phyloP scores from a whole-genome alignment of 2,113 vertebrate species.

The Acanthisitta chloris region DNA sequence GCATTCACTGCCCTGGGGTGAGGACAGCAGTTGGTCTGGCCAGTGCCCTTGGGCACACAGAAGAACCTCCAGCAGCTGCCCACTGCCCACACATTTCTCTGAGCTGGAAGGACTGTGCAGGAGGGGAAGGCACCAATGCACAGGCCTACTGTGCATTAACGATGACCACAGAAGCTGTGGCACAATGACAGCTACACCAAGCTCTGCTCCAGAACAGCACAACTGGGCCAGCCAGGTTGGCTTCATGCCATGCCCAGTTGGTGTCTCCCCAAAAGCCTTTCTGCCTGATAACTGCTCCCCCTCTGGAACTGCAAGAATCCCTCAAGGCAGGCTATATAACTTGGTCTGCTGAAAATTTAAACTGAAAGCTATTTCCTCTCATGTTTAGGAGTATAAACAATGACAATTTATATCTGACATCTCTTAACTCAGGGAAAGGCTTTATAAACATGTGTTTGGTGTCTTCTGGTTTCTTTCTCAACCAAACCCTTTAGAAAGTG shows the following conservation, averaged over 20 bases:
- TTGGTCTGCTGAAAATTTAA: neutral
- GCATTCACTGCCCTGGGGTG: fast-evolving
- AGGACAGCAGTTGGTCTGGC: neutral
- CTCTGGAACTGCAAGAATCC: neutral
- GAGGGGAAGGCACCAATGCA: neutral
- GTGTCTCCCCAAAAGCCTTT: neutral
- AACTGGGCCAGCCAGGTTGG: neutral
- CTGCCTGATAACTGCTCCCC: neutral
- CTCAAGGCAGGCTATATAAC: neutral
- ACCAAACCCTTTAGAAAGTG: neutral
- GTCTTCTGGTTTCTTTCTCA: slow-evolving; percentile 26
- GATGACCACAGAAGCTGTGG: neutral
- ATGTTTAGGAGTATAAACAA: neutral
- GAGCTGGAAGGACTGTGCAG: neutral
- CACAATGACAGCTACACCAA: fast-evolving
- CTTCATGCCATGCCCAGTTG: fast-evolving
- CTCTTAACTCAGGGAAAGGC: neutral
- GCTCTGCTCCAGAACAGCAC: neutral
- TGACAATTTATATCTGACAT: neutral
- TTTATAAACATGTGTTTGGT: neutral
- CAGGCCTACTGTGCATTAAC: neutral
- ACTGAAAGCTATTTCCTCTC: neutral
- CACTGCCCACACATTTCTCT: fast-evolving
- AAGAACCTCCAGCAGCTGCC: neutral
- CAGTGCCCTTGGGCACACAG: neutral